A percentile compares a stretch with the other conserved stretches of the same genome.
phyloP scores from a whole-genome alignment of 2,888 invertebrate species.

The Eutolmus rufibarbis region DNA sequence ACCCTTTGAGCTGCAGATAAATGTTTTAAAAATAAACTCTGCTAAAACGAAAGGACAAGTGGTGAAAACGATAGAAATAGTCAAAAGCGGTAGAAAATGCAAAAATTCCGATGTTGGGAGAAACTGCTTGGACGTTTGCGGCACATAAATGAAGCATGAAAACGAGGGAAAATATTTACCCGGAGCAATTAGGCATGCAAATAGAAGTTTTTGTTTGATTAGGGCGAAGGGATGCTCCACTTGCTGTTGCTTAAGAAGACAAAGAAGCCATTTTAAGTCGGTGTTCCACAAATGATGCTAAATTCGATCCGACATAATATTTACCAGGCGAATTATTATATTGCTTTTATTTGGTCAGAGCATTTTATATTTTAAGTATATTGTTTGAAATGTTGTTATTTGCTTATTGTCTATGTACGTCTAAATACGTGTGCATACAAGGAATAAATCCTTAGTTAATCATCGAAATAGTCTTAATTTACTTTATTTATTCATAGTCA shows the following conservation, averaged over 20 bases:
- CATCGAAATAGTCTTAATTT: no score
- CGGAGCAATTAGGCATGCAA: background rate
- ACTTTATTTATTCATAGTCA: no score
- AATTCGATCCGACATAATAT: background rate
- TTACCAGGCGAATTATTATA: background rate
- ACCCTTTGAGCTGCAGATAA: background rate
- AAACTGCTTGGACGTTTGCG: background rate
- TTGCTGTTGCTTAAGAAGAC: background rate
- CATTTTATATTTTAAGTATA: background rate
- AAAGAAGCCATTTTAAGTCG: background rate
- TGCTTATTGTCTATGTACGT: no score
- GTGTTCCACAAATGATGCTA: background rate
- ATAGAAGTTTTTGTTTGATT: background rate
- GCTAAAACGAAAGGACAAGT: background rate
- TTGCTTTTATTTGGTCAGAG: background rate
- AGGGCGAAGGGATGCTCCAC: background rate
- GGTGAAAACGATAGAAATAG: background rate
- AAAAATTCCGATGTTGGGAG: background rate
- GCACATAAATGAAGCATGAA: background rate
- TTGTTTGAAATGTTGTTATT: background rate
- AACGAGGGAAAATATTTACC: background rate
- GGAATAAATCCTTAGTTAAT: no score
- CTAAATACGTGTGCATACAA: background rate
- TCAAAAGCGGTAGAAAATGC: background rate
- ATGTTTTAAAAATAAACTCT: background rate